Base-by-base conservation (phyloP, 2,888 invertebrate genomes). In the Microctonus hyperodae region DNA sequence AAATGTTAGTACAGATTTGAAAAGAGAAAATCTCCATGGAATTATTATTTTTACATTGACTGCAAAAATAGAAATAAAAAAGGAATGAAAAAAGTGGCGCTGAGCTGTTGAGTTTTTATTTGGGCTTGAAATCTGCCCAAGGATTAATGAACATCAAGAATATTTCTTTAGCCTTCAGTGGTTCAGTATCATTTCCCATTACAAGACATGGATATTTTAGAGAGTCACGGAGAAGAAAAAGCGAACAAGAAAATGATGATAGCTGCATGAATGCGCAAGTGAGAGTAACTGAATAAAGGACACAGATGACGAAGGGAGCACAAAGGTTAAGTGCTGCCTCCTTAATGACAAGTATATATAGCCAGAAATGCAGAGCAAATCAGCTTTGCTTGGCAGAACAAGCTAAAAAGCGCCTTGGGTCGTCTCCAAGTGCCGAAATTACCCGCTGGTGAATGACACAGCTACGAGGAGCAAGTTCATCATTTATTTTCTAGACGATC, bases 291-390 rank as follows among this genome's bases (percentile, higher is more conserved):
- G n/a, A n/a, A 11, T 16, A 56, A 10, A 25, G 25, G 9, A 16
- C 3, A 44, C 4, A 44, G 44, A 44, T 16, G 16, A 5, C 31
- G 3, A 6, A 31, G 31, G 4, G 50, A 6, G 22, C 1, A 23
- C 5, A 16, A 13, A 28, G 33, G 56, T 56, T 56, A 28, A 56
- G 56, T 16, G 56, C 33, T 28, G 20, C 56, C 28, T 31, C n/a
- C 28, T 25, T 28, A 20, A 28, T 25, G 28, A 16, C 20, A 33
- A 25, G 10, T 44, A 44, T 16, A 31, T 33, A 28, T 56, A 31
- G 13, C 31, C 28, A 56, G 28, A 56, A 56, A 56, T 56, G 28
- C 56, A 56, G 56, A 56, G 16, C 13, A 13, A 56, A 25, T 56
- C 44, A 13, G 5, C 22, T 53, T 7, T 7, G 28, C 23, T 56